Evolutionary conservation across 2,888 invertebrate species (phyloP).

Genomic region (Aporophyla nigra): DNA sequence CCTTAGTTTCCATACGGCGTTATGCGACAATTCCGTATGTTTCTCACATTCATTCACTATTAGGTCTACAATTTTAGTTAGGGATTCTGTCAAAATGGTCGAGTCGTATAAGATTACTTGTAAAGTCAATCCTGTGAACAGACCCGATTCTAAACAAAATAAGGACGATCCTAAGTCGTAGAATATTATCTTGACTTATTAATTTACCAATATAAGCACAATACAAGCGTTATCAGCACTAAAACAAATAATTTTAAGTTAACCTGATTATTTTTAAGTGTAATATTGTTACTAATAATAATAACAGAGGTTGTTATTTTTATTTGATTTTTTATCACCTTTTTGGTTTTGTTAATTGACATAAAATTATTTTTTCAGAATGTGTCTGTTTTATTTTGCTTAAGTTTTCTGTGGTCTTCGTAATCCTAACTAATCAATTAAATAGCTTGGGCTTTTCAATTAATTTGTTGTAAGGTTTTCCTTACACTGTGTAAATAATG

Average conservation of each 20-base stretch:
- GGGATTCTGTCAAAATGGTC: constrained; percentile 87
- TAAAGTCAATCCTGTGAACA: constrained; percentile 86
- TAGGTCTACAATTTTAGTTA: constrained; percentile 84
- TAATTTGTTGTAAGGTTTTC: neutral
- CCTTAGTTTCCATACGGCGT: constrained; percentile 84
- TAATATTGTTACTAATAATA: constrained; percentile 50
- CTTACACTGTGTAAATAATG: neutral
- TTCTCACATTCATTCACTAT: constrained; percentile 86
- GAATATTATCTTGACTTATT: neutral
- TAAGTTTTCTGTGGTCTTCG: neutral
- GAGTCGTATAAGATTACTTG: constrained; percentile 89
- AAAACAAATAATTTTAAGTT: constrained; percentile 62
- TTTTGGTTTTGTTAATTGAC: constrained; percentile 57
- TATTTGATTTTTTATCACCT: constrained; percentile 46
- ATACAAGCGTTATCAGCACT: constrained; percentile 44
- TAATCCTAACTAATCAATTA: neutral
- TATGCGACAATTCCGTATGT: constrained; percentile 83
- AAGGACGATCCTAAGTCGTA: constrained; percentile 49
- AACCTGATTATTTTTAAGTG: constrained; percentile 70
- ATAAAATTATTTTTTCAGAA: constrained; percentile 51
- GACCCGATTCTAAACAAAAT: constrained; percentile 52
- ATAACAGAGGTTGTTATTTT: constrained; percentile 63
- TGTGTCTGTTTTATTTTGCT: constrained; percentile 6
- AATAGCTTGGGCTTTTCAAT: neutral
- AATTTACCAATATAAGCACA: constrained; percentile 43